phyloP scores from a whole-genome alignment of 2,888 invertebrate genomes.

The Nesidiocoris tenuis region DNA sequence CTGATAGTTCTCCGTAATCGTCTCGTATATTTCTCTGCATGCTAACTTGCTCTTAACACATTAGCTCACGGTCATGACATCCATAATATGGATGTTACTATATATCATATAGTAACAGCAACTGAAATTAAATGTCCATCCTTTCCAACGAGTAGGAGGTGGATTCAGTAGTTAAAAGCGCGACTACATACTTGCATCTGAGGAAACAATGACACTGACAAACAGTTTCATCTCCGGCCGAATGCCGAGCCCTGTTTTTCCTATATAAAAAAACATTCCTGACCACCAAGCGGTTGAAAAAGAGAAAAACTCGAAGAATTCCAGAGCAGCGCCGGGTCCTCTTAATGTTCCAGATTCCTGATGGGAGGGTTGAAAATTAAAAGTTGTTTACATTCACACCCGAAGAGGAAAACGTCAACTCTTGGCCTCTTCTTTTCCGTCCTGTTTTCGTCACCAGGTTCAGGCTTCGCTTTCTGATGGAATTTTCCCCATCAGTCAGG shows the following conservation, averaged over 20 bases:
- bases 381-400: not conserved
- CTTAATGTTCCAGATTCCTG: not conserved
- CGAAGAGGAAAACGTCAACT: not conserved
- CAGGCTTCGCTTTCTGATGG: not conserved
- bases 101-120: no score
- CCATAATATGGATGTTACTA: no score
- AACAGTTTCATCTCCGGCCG: not conserved
- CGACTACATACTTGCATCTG: not conserved
- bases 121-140: no score
- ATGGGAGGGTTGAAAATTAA: not conserved
- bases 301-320: not conserved
- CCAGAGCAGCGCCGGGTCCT: not conserved
- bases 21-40: no score
- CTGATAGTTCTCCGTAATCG: no score
- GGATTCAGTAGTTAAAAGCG: no score
- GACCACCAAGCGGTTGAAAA: not conserved
- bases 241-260: not conserved
- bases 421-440: not conserved
- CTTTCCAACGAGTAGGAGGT: no score
- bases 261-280: not conserved
- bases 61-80: no score
- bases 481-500: not conserved
- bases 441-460: not conserved
- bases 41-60: no score
- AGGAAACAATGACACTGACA: not conserved